Conservation (phyloP, 2,888 invertebrate genomes). For the Amblyteles armatorius region DNA sequence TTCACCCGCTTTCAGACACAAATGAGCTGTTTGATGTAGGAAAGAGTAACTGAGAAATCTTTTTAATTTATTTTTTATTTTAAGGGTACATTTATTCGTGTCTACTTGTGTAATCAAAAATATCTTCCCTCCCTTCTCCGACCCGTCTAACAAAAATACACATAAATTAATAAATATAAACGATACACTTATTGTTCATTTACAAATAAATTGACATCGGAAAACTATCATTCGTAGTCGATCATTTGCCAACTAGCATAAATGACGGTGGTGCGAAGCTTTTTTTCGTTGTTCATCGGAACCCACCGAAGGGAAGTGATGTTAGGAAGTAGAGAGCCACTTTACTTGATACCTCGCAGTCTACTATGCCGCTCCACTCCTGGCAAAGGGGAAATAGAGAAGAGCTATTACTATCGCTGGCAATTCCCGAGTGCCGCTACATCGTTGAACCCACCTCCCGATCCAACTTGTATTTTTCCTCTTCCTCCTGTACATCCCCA, state of each 20-base stretch:
- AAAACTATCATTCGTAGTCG: background rate
- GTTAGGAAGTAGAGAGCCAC: constrained; percentile 59
- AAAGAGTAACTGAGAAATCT: too few relatives aligned
- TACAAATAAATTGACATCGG: background rate
- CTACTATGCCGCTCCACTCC: constrained; percentile 32
- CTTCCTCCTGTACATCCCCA: constrained; percentile 1
- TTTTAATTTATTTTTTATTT: background rate
- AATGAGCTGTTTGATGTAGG: background rate
- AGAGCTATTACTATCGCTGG: constrained; percentile 61
- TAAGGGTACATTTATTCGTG: background rate
- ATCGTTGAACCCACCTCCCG: constrained; percentile 46
- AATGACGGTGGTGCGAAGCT: background rate
- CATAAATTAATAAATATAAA: too few relatives aligned
- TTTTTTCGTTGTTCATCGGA: constrained; percentile 11
- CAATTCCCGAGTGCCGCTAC: constrained; percentile 64
- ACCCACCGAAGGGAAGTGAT: constrained; percentile 26
- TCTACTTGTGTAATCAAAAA: too few relatives aligned
- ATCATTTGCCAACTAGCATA: background rate
- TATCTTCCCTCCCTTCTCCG: too few relatives aligned
- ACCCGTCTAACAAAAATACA: too few relatives aligned
- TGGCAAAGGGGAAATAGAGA: constrained; percentile 38
- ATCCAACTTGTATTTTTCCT: constrained; percentile 62
- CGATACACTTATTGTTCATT: too few relatives aligned
- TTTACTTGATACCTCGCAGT: constrained; percentile 58
- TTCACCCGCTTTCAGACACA: background rate